phyloP scores from a whole-genome alignment of 2,113 vertebrate species.

The Manacus vitellinus region DNA sequence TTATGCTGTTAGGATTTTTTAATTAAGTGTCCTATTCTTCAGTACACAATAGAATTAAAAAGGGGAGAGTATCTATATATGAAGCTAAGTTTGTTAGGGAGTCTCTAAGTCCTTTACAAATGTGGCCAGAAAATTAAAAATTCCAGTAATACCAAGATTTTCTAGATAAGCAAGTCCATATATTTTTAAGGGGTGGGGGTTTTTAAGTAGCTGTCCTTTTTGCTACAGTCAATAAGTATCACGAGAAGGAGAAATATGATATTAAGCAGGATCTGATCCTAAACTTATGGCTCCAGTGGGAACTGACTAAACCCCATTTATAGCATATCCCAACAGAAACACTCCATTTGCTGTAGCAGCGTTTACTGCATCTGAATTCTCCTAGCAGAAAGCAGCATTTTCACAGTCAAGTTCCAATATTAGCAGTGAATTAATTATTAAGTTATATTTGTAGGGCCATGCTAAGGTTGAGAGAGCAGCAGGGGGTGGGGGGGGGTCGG shows the following conservation, averaged over 20 bases:
- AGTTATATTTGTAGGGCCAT: not conserved
- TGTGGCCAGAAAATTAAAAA: not conserved
- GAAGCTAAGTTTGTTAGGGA: not conserved
- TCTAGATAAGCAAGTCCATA: not conserved
- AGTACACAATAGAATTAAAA: not conserved
- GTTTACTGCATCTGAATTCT: slow-evolving; percentile 35
- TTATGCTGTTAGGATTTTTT: not conserved
- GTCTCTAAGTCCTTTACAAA: not conserved
- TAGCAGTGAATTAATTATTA: slow-evolving; percentile 1
- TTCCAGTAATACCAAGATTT: not conserved
- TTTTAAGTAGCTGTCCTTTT: slow-evolving; percentile 1
- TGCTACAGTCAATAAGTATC: slow-evolving; percentile 18
- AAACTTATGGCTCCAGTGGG: slow-evolving; percentile 45
- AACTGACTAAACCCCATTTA: slow-evolving; percentile 14
- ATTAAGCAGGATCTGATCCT: slow-evolving; percentile 49
- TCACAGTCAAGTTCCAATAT: slow-evolving; percentile 12
- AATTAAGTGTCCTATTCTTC: slow-evolving; percentile 14
- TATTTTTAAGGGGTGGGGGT: not conserved
- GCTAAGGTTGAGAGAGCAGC: not conserved
- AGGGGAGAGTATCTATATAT: not conserved
- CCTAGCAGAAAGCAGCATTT: slow-evolving; percentile 34
- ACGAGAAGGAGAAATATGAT: slow-evolving; percentile 53
- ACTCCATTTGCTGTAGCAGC: slow-evolving; percentile 12
- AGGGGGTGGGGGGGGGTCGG: fast-evolving
- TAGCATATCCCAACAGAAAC: slow-evolving; percentile 42